These are phyloP conservation scores for Engraulis encrasicolus DNA, from an alignment of 2,113 vertebrate species.

Conservation along the genomic window DNA sequence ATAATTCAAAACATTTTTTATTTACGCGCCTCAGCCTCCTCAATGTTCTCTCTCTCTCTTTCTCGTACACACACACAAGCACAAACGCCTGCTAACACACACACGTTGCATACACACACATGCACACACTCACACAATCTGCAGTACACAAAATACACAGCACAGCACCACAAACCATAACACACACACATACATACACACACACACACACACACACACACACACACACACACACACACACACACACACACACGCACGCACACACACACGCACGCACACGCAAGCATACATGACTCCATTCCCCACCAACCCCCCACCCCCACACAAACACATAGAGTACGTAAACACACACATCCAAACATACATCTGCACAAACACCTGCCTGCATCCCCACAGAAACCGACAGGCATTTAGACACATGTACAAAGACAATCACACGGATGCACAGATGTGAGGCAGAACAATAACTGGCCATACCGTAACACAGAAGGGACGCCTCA, in stretches of 20 bases:
- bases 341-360: not conserved
- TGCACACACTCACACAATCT: not conserved
- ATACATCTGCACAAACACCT: not conserved
- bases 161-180: not conserved
- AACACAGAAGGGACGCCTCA: too few species aligned
- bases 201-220: not conserved
- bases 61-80: not conserved
- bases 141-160: not conserved
- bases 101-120: not conserved
- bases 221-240: not conserved
- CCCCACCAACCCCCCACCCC: too few species aligned
- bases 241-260: not conserved
- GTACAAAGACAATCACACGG: too few species aligned
- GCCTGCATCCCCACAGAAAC: too few species aligned
- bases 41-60: not conserved
- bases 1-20: conserved; percentile 74
- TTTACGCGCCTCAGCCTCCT: conserved; percentile 59
- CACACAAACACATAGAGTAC: not conserved
- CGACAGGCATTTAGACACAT: too few species aligned
- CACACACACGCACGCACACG: not conserved
- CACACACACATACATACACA: not conserved
- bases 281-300: too few species aligned
- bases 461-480: too few species aligned
- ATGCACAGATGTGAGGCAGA: too few species aligned
- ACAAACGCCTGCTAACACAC: not conserved